phyloP scores from a whole-genome alignment of 1,140 invertebrate species.

The Bicyclus anynana region DNA sequence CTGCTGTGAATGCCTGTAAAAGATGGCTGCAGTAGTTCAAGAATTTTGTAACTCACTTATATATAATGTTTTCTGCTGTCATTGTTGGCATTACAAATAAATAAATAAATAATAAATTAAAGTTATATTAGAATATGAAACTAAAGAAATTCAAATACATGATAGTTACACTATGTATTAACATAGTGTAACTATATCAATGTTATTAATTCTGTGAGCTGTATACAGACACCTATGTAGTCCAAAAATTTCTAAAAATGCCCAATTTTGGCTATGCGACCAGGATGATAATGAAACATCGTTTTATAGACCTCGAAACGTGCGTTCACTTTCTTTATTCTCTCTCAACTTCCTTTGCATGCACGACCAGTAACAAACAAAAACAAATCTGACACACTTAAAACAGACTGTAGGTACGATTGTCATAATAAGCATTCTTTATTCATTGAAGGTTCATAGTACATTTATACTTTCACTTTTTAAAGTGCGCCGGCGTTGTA shows the following conservation, averaged over 20 bases:
- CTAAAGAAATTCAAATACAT: too few relatives aligned
- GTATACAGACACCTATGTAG: too few relatives aligned
- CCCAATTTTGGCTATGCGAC: constrained; percentile 4
- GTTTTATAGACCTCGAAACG: constrained; percentile 28
- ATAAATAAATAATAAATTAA: too few relatives aligned
- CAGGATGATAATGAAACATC: constrained; percentile 19
- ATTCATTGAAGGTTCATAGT: constrained; percentile 13
- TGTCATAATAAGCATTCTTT: neutral
- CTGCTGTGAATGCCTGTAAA: too few relatives aligned
- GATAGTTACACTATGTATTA: too few relatives aligned
- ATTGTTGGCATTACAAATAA: too few relatives aligned
- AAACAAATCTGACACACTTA: constrained; percentile 41
- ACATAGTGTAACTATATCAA: too few relatives aligned
- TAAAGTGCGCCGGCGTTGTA: neutral
- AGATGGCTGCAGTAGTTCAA: too few relatives aligned
- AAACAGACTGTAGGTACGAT: neutral
- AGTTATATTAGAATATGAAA: too few relatives aligned
- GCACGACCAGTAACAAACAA: constrained; percentile 34
- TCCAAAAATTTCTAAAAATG: constrained; percentile 4
- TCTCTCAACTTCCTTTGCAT: constrained; percentile 44
- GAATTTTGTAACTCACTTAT: too few relatives aligned
- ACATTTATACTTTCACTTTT: neutral
- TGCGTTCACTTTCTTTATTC: constrained; percentile 52
- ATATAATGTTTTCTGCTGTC: too few relatives aligned
- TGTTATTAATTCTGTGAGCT: too few relatives aligned